Evolutionary conservation across 1,140 invertebrate species (phyloP), one percentile per base, ranked within the genome.

Genomic region (Bactericera cockerelli): DNA sequence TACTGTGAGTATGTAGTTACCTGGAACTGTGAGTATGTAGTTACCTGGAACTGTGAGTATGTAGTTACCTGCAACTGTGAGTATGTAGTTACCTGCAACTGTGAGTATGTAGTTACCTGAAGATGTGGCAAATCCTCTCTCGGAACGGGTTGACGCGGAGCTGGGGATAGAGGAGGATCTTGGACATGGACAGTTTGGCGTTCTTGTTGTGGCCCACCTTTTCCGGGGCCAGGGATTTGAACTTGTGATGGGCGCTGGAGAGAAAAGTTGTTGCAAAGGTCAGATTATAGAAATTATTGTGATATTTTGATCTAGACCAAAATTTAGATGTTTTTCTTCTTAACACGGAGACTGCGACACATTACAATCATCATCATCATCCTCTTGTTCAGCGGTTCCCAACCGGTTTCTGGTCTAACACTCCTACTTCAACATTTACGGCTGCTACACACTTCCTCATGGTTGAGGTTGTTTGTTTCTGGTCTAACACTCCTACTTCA

Each of bases 61-160:
- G n/a, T n/a, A n/a, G n/a, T n/a, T n/a, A n/a, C n/a, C n/a, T n/a
- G n/a, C n/a, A n/a, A n/a, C n/a, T n/a, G n/a, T n/a, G n/a, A n/a
- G n/a, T n/a, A n/a, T n/a, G n/a, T n/a, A n/a, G n/a, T n/a, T n/a
- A n/a, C n/a, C n/a, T n/a, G n/a, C n/a, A n/a, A n/a, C n/a, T n/a
- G n/a, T n/a, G n/a, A n/a, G n/a, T n/a, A n/a, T n/a, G n/a, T n/a
- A n/a, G n/a, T n/a, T n/a, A n/a, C n/a, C 89, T 92, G 68, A 96
- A 96, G 1, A 94, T 86, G 72, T 88, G 81, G 68, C 90, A 93
- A 64, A 97, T 93, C 57, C 91, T 73, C 66, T 92, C 86, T 56
- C 85, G 80, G 74, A 96, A 95, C 26, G 93, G 92, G 74, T 90
- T 90, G 0, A 85, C 84, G 61, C 78, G 73, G 55, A 91, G 68